These are phyloP conservation scores for Odontocolon sp. DNA, from an alignment of 2,888 invertebrate genomes.

Conservation along the genomic window DNA sequence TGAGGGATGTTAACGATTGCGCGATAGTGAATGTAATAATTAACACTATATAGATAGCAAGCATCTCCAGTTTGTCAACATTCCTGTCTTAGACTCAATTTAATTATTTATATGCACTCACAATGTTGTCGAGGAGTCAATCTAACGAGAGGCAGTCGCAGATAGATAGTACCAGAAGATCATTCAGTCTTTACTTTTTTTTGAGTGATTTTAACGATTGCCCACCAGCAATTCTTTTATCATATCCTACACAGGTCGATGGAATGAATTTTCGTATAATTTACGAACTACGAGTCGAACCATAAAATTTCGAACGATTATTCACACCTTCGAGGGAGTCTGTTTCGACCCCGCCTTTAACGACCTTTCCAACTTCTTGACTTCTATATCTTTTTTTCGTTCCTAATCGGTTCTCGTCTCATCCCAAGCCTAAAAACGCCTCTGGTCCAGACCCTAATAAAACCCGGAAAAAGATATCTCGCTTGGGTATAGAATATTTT, in stretches of 20 bases:
- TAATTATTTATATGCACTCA: background rate
- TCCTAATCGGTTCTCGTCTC: background rate
- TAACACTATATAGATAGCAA: too few relatives aligned
- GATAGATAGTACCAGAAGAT: background rate
- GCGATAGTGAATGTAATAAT: too few relatives aligned
- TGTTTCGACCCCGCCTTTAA: slow-evolving; percentile 8
- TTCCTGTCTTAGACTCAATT: background rate
- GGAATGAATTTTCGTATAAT: background rate
- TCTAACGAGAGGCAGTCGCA: background rate
- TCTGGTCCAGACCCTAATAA: background rate
- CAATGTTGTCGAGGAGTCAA: background rate
- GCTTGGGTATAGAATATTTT: background rate
- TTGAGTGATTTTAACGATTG: background rate
- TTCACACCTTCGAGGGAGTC: slow-evolving; percentile 19
- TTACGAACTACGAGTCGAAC: background rate
- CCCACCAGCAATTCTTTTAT: background rate
- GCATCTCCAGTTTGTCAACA: too few relatives aligned
- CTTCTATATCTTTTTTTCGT: background rate
- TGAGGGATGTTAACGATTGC: too few relatives aligned
- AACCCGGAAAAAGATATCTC: slow-evolving; percentile 1
- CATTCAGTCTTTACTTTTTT: background rate
- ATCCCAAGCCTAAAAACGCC: background rate
- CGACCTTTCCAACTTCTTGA: slow-evolving; percentile 18
- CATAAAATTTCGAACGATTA: slow-evolving; percentile 20
- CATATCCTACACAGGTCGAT: background rate